A percentile compares a stretch with the other conserved stretches of the same genome.
Evolutionary conservation across 2,888 invertebrate genomes (phyloP).

Genomic region (Xestia sexstrigata): DNA sequence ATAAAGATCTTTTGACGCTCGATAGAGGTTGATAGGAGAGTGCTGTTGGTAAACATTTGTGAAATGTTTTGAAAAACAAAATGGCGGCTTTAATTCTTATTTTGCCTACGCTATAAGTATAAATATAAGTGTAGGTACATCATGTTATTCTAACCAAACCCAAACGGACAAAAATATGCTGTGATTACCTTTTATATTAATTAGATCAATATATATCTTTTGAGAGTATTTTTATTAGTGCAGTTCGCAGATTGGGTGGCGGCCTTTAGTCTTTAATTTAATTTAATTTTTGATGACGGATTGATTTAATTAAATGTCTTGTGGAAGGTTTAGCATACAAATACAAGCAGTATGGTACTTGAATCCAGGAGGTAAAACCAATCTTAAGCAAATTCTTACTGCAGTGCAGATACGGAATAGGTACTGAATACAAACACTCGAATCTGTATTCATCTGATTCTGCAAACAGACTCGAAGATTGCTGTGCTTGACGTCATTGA

Average conservation of each 20-base stretch:
- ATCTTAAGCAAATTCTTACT: constrained; percentile 11
- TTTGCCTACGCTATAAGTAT: no score
- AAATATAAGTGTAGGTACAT: no score
- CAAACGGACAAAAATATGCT: no score
- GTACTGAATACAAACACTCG: constrained; percentile 8
- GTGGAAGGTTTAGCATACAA: background rate
- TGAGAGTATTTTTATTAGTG: background rate
- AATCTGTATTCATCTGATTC: constrained; percentile 4
- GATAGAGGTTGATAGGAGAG: no score
- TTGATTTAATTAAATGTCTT: background rate
- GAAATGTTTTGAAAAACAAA: no score
- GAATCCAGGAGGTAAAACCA: background rate
- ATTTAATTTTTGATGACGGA: background rate
- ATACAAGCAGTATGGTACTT: background rate
- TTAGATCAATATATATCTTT: no score
- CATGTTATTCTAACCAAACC: no score
- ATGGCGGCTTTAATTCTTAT: no score
- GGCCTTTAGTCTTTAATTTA: background rate
- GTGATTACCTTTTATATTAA: no score
- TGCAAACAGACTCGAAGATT: background rate
- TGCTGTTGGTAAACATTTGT: no score
- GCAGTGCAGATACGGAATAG: constrained; percentile 3
- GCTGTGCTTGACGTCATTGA: background rate
- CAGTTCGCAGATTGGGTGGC: no score
- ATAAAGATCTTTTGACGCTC: no score